Base-by-base conservation (phyloP, 2,113 vertebrate genomes). In the Thymallus thymallus region DNA sequence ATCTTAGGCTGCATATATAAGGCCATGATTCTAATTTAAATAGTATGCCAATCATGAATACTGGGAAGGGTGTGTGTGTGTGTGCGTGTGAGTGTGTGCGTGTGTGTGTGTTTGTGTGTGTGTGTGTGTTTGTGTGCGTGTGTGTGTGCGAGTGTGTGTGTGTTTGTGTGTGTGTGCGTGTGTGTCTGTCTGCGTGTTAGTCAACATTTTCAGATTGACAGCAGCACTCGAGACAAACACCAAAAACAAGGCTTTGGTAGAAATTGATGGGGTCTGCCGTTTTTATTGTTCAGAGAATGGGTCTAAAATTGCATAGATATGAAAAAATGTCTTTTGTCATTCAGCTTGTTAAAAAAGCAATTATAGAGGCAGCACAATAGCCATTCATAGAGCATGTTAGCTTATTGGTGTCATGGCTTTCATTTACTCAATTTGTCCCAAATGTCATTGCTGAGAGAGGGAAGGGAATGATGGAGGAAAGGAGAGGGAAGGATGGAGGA, bases 351-450 rank as follows among this genome's bases (percentile, higher is more conserved):
- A 89, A 90, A 91, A 90, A 92, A 87, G 86, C 88, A 93, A 91
- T 92, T 92, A 92, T 88, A 85, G 87, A 84, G 81, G 85, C 88
- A 71, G 82, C 82, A 90, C 90, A 92, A 91, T 90, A 79, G 88
- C 87, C 83, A 91, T 90, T 90, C 35, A 89, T 91, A 66, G 83
- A 89, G 81, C 88, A 88, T 85, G 85, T 86, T 85, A 80, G 85
- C 82, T 91, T 88, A 92, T 90, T 91, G 88, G 90, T 92, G 90
- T 92, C 89, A 86, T 85, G 89, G 87, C 89, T 92, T 92, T 89
- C 88, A 90, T 90, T 93, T 91, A 88, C 83, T 89, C 86, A 89
- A 89, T 92, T 90, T 90, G 86, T 91, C 86, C 88, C 76, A 91
- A 89, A 91, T 90, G 87, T 88, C 84, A 86, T 78, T 84, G 69